Percentiles rank a stretch among this genome's conserved stretches.
phyloP scores from a whole-genome alignment of 2,797 vertebrate species.

The Prunella strophiata region DNA sequence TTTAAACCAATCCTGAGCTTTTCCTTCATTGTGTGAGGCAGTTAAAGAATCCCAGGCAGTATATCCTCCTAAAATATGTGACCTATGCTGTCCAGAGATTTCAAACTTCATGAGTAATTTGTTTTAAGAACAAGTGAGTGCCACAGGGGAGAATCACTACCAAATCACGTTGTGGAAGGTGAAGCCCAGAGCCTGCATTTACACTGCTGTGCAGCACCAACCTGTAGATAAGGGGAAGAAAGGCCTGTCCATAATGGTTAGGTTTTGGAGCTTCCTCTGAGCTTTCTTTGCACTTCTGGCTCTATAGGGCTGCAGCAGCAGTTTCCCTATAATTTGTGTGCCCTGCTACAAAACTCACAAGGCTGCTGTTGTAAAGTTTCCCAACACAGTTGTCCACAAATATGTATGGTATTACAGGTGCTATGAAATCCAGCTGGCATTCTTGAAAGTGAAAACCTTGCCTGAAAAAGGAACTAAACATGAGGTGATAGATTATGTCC shows the following conservation, averaged over 20 bases:
- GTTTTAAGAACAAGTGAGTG: background rate
- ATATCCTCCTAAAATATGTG: background rate
- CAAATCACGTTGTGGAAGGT: background rate
- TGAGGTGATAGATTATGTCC: background rate
- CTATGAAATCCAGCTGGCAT: background rate
- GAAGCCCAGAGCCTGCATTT: background rate
- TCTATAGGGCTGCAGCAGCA: background rate
- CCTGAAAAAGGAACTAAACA: background rate
- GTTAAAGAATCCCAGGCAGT: background rate
- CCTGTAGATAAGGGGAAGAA: background rate
- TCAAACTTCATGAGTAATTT: background rate
- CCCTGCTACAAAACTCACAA: background rate
- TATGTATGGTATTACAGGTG: background rate
- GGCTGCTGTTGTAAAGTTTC: background rate
- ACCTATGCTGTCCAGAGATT: background rate
- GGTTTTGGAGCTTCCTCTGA: background rate
- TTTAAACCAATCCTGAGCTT: background rate
- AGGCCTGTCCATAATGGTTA: background rate
- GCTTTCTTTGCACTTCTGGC: background rate
- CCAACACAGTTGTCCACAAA: fast-evolving
- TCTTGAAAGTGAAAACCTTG: background rate
- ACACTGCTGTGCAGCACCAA: background rate
- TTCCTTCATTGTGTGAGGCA: background rate
- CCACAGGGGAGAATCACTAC: background rate
- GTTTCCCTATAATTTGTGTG: background rate